phyloP scores from a whole-genome alignment of 2,888 invertebrate genomes.

The Drosophila emarginata region DNA sequence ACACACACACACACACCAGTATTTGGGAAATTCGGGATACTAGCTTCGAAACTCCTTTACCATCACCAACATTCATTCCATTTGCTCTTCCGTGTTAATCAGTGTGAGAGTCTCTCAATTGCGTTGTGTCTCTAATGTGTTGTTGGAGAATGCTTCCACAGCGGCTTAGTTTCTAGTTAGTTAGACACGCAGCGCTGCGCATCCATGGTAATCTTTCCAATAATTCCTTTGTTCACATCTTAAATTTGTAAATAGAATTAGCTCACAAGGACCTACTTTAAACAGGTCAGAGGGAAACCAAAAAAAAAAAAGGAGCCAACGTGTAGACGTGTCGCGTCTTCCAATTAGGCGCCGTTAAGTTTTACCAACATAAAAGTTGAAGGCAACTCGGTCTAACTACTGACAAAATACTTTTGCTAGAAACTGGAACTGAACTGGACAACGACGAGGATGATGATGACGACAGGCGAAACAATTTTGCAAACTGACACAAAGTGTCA shows the following conservation, averaged over 20 bases:
- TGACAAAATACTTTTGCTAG: conserved; percentile 37
- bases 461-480: conserved; percentile 59
- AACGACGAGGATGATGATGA: neutral
- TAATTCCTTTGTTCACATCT: conserved; percentile 6
- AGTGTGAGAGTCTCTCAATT: conserved; percentile 31
- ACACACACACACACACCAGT: neutral
- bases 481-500: conserved; percentile 73
- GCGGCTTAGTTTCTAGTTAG: conserved; percentile 40
- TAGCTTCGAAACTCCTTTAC: neutral
- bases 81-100: conserved; percentile 51
- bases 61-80: conserved; percentile 15
- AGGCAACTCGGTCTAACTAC: conserved; percentile 40
- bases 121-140: conserved; percentile 50
- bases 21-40: neutral
- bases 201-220: conserved; percentile 14
- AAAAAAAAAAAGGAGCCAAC: neutral
- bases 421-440: conserved; percentile 35
- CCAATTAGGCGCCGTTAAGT: conserved; percentile 61
- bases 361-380: conserved; percentile 33
- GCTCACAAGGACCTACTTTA: neutral
- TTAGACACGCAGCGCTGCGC: conserved; percentile 16
- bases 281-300: neutral
- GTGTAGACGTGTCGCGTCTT: conserved; percentile 19
- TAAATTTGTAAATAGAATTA: conserved; percentile 14
- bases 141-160: conserved; percentile 26